These are phyloP conservation scores for Leptinotarsa juncta DNA, from an alignment of 2,888 invertebrate genomes.

Conservation along the genomic window DNA sequence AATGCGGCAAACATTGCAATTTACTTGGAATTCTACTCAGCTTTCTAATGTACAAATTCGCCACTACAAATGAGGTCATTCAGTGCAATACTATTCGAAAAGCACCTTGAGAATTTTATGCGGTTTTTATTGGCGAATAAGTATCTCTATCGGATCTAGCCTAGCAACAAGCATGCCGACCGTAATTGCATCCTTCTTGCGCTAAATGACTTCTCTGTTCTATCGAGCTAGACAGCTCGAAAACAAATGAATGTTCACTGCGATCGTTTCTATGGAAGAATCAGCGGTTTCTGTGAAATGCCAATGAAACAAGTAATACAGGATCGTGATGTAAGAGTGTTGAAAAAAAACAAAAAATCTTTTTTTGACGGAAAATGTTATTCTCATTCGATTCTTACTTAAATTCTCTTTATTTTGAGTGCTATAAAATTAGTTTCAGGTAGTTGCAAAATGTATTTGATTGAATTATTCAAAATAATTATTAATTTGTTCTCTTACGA, in stretches of 20 bases:
- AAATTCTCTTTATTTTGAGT: no score
- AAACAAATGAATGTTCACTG: not conserved
- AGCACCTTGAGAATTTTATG: slow-evolving; percentile 24
- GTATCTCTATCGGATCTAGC: slow-evolving; percentile 5
- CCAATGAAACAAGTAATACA: not conserved
- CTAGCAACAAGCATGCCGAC: slow-evolving; percentile 10
- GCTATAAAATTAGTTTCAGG: no score
- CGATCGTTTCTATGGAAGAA: not conserved
- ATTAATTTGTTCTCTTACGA: no score
- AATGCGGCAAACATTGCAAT: not conserved
- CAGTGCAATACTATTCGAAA: slow-evolving; percentile 2
- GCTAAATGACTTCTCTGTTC: not conserved
- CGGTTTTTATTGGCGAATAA: slow-evolving; percentile 20
- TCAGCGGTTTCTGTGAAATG: not conserved
- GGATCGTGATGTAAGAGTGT: not conserved
- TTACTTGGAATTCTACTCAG: not conserved
- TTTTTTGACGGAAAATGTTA: no score
- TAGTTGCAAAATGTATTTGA: no score
- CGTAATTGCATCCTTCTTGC: not conserved
- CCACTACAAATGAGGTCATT: slow-evolving; percentile 8
- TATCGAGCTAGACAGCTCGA: not conserved
- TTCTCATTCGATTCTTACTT: no score
- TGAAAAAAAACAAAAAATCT: no score
- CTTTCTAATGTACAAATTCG: slow-evolving; percentile 19
- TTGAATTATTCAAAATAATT: no score